Evolutionary conservation across 2,888 invertebrate genomes (phyloP).

Genomic region (Monopis laevigella): DNA sequence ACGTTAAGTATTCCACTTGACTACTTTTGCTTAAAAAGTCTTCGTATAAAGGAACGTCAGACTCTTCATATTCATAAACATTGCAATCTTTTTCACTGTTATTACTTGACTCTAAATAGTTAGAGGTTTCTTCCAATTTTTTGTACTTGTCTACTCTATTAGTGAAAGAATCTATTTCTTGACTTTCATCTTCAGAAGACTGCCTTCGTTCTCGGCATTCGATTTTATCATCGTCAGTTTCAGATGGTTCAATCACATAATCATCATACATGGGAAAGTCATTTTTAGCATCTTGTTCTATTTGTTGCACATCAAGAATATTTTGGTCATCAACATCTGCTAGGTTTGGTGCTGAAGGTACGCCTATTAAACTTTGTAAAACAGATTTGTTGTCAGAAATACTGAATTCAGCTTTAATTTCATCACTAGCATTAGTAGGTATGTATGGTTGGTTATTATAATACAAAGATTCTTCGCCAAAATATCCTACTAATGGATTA

Average conservation of each 20-base stretch:
- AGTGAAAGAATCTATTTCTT: conserved; percentile 42
- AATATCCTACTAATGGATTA: too few relatives aligned
- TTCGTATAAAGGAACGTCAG: too few relatives aligned
- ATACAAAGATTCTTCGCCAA: too few relatives aligned
- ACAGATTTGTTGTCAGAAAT: conserved; percentile 21
- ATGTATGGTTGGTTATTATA: neutral
- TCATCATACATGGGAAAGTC: conserved; percentile 52
- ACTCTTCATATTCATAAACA: too few relatives aligned
- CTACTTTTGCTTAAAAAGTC: too few relatives aligned
- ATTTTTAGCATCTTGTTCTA: conserved; percentile 54
- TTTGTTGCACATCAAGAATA: conserved; percentile 47
- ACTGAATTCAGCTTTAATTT: conserved; percentile 43
- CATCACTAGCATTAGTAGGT: conserved; percentile 40
- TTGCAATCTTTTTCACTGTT: conserved; percentile 11
- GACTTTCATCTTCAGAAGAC: conserved; percentile 29
- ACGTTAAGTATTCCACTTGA: too few relatives aligned
- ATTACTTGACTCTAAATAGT: conserved; percentile 22
- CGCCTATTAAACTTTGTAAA: conserved; percentile 29
- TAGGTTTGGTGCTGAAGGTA: conserved; percentile 39
- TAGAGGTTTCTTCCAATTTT: conserved; percentile 31
- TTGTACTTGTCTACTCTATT: conserved; percentile 49
- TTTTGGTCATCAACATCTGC: conserved; percentile 34
- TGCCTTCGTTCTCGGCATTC: conserved; percentile 33
- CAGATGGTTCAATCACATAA: conserved; percentile 48
- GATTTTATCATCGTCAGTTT: conserved; percentile 49